phyloP scores from a whole-genome alignment of 2,888 invertebrate species.

The Sialis fuliginosa region DNA sequence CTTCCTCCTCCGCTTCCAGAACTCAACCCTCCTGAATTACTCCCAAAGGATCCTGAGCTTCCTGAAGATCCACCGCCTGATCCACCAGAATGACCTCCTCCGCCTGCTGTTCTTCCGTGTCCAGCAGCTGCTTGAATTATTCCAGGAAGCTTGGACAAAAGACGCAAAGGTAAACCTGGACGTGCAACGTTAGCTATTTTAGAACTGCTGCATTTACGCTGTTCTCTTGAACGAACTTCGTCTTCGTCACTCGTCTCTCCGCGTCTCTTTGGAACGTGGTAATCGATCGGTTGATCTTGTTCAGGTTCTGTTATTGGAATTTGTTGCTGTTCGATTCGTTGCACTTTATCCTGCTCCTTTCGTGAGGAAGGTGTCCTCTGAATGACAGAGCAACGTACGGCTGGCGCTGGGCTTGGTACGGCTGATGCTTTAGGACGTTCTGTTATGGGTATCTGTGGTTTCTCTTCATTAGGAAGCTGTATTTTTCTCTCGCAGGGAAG shows the following conservation, averaged over 20 bases:
- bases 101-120: constrained; percentile 48
- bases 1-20: constrained; percentile 31
- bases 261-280: constrained; percentile 68
- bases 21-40: constrained; percentile 9
- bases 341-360: constrained; percentile 19
- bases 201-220: constrained; percentile 46
- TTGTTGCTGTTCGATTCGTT: constrained; percentile 15
- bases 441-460: constrained; percentile 12
- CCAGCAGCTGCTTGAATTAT: constrained; percentile 57
- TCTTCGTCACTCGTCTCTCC: constrained; percentile 49
- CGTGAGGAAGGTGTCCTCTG: constrained; percentile 49
- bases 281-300: constrained; percentile 78
- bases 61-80: constrained; percentile 18
- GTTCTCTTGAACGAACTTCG: constrained; percentile 48
- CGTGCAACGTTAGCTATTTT: constrained; percentile 40
- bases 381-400: constrained; percentile 62
- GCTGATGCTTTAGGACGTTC: constrained; percentile 20
- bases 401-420: constrained; percentile 34
- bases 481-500: constrained; percentile 11
- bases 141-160: constrained; percentile 38
- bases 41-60: constrained; percentile 9
- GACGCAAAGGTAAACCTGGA: constrained; percentile 29
- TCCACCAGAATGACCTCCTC: constrained; percentile 31
- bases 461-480: constrained; percentile 15
- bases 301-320: constrained; percentile 37